Percentiles rank a stretch among this genome's conserved stretches.
Evolutionary conservation across 2,113 vertebrate species (phyloP).

Genomic region (Brachionichthys hirsutus): DNA sequence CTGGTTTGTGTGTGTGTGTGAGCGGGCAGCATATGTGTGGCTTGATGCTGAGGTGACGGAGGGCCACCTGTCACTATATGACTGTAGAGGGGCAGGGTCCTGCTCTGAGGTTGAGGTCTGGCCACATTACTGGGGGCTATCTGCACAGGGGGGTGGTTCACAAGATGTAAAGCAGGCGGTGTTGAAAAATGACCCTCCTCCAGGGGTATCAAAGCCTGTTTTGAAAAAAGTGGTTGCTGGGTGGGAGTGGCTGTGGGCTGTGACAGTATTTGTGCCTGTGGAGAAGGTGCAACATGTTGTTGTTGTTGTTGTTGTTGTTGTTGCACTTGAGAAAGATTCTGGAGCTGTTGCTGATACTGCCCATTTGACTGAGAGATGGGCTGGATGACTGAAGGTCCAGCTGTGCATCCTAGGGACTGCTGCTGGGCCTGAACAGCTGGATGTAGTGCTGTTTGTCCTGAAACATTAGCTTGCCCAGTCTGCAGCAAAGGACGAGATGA

Average conservation of each 20-base stretch:
- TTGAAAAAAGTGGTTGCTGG: constrained; percentile 41
- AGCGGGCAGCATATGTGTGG: constrained; percentile 47
- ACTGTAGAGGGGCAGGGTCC: constrained; percentile 51
- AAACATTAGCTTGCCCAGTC: constrained; percentile 42
- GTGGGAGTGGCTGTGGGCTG: constrained; percentile 47
- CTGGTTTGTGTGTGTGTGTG: constrained; percentile 60
- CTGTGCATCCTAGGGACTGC: constrained; percentile 38
- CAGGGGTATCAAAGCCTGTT: constrained; percentile 43
- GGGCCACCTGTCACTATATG: constrained; percentile 55
- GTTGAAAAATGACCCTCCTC: constrained; percentile 53
- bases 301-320: constrained; percentile 50
- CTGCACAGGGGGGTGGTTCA: constrained; percentile 43
- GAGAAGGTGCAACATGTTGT: constrained; percentile 26
- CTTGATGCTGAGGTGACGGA: constrained; percentile 64
- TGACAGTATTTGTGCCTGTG: constrained; percentile 48
- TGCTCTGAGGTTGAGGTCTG: constrained; percentile 52
- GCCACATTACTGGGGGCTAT: constrained; percentile 35
- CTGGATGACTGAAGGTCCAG: constrained; percentile 53
- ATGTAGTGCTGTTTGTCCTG: constrained; percentile 49
- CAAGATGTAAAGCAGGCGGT: constrained; percentile 46
- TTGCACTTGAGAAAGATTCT: constrained; percentile 55
- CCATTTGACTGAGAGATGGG: constrained; percentile 48
- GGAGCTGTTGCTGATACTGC: constrained; percentile 66
- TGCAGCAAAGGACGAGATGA: constrained; percentile 57
- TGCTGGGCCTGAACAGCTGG: constrained; percentile 48